A percentile compares a stretch with the other conserved stretches of the same genome.
phyloP scores from a whole-genome alignment of 2,113 vertebrate species.

The Amblyopsis rosae region DNA sequence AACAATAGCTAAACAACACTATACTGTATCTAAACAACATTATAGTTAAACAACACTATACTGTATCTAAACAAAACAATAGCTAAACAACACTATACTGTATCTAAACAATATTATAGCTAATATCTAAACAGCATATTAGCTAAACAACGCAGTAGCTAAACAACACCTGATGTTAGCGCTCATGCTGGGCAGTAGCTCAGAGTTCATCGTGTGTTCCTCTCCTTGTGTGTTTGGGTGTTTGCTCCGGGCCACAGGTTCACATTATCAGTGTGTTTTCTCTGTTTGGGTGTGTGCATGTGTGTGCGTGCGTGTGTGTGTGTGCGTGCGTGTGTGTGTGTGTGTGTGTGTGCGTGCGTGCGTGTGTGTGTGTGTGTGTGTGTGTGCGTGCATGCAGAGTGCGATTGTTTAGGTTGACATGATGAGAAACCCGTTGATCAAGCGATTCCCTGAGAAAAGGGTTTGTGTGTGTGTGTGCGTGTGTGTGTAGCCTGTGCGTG shows the following conservation, averaged over 20 bases:
- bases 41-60: too few species aligned
- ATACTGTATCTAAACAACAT: too few species aligned
- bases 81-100: too few species aligned
- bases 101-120: neutral
- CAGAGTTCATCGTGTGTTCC: neutral
- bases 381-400: conserved; percentile 50
- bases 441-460: conserved; percentile 49
- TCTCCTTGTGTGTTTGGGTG: conserved; percentile 5
- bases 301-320: neutral
- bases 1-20: too few species aligned
- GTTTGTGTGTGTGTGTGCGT: neutral
- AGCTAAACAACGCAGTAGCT: too few species aligned
- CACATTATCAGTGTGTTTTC: conserved; percentile 56
- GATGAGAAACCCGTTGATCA: conserved; percentile 44
- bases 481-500: too few species aligned
- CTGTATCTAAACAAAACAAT: too few species aligned
- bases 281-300: conserved; percentile 13
- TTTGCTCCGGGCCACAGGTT: conserved; percentile 15
- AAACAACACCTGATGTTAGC: neutral
- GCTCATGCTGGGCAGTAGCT: neutral
- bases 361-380: conserved; percentile 1
- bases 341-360: conserved; percentile 43
- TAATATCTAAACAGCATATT: too few species aligned
- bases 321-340: conserved; percentile 1
- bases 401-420: conserved; percentile 60